Evolutionary conservation across 2,888 invertebrate genomes (phyloP).

Genomic region (Agrenia bidenticulata): DNA sequence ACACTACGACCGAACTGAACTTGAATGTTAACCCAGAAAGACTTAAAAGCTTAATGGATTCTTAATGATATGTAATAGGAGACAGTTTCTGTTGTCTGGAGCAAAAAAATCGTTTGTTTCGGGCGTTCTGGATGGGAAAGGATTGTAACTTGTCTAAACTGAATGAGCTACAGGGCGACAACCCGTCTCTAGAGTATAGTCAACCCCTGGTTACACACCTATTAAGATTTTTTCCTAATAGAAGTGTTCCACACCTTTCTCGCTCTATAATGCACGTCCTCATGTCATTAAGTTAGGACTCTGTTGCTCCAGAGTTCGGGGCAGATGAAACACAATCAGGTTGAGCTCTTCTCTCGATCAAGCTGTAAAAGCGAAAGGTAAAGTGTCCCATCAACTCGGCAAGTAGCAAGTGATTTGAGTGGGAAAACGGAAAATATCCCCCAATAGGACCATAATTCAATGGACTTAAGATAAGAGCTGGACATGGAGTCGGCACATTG

Average conservation of each 20-base stretch:
- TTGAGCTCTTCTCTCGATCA: not conserved
- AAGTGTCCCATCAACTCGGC: slow-evolving; percentile 6
- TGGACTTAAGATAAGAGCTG: slow-evolving; percentile 16
- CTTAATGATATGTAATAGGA: slow-evolving; percentile 25
- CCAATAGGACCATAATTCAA: slow-evolving; percentile 19
- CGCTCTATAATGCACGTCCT: not conserved
- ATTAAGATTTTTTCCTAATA: slow-evolving; percentile 20
- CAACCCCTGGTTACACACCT: not conserved
- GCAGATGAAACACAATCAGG: slow-evolving; percentile 10
- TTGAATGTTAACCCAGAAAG: slow-evolving; percentile 16
- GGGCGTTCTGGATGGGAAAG: slow-evolving; percentile 19
- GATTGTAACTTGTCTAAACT: slow-evolving; percentile 18
- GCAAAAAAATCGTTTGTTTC: slow-evolving; percentile 7
- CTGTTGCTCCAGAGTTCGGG: not conserved
- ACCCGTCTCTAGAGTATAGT: slow-evolving; percentile 9
- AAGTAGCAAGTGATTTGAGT: slow-evolving; percentile 15
- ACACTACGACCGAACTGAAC: slow-evolving; percentile 7
- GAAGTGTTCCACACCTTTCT: not conserved
- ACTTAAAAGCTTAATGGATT: slow-evolving; percentile 24
- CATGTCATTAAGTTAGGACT: slow-evolving; percentile 13
- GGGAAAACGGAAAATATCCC: slow-evolving; percentile 13
- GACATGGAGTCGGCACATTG: slow-evolving; percentile 9
- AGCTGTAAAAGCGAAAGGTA: not conserved
- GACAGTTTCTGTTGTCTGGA: slow-evolving; percentile 19
- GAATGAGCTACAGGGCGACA: slow-evolving; percentile 26